Evolutionary conservation across 2,113 vertebrate species (phyloP).

Genomic region (Otocyon megalotis): DNA sequence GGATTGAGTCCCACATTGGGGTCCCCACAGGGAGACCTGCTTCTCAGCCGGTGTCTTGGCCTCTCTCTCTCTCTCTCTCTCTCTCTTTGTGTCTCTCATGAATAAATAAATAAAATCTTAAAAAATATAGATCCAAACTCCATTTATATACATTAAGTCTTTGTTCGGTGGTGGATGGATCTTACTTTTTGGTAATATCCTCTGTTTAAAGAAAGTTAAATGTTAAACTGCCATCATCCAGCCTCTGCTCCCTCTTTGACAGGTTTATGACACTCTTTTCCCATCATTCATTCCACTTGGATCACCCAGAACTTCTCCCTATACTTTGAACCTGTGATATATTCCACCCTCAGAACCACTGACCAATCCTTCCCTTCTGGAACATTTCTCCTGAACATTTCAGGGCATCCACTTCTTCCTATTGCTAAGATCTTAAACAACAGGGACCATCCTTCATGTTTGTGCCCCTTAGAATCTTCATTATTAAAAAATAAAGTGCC

Average conservation of each 20-base stretch:
- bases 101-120: no score
- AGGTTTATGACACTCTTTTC: background rate
- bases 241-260: background rate
- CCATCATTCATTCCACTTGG: background rate
- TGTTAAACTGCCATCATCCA: background rate
- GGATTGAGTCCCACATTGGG: no score
- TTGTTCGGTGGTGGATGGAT: background rate
- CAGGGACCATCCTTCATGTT: background rate
- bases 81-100: no score
- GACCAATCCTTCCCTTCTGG: background rate
- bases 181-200: background rate
- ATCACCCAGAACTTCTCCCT: background rate
- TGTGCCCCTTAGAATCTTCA: background rate
- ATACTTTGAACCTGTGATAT: background rate
- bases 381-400: background rate
- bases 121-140: background rate
- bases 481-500: background rate
- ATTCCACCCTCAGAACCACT: background rate
- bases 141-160: background rate
- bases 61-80: no score
- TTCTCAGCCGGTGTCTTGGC: no score
- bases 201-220: background rate
- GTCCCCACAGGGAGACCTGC: no score
- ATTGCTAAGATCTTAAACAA: background rate
- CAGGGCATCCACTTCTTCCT: background rate